phyloP scores from a whole-genome alignment of 2,113 vertebrate genomes.

The Tachuris rubrigastra region DNA sequence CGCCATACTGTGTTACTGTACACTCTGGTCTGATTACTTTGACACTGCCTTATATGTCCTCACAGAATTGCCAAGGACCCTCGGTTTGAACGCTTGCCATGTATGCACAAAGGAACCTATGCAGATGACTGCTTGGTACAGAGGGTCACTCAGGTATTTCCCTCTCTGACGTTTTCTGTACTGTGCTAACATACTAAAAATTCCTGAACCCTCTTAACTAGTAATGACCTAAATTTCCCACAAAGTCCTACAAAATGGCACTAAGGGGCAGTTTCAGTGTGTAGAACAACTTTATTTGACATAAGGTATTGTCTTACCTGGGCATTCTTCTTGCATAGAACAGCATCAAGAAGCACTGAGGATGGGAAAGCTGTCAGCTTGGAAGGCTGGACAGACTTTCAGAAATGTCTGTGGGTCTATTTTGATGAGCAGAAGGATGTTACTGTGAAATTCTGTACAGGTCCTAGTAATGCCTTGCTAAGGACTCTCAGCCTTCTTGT shows the following conservation, averaged over 20 bases:
- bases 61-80: constrained; percentile 95
- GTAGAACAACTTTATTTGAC: background rate
- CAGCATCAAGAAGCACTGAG: background rate
- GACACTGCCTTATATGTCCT: background rate
- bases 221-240: background rate
- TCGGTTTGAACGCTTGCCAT: constrained; percentile 92
- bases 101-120: constrained; percentile 94
- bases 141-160: constrained; percentile 92
- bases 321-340: background rate
- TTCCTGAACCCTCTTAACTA: background rate
- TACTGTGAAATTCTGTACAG: background rate
- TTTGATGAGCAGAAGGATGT: background rate
- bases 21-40: background rate
- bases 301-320: background rate
- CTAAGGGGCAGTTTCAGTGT: background rate
- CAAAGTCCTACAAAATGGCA: background rate
- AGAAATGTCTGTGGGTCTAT: background rate
- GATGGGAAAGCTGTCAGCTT: background rate
- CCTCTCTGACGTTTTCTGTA: background rate
- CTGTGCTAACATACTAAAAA: background rate
- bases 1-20: background rate
- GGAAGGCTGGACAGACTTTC: background rate
- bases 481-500: background rate
- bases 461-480: background rate
- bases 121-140: constrained; percentile 98